phyloP scores from a whole-genome alignment of 2,113 vertebrate species.

The Nerophis lumbriciformis region DNA sequence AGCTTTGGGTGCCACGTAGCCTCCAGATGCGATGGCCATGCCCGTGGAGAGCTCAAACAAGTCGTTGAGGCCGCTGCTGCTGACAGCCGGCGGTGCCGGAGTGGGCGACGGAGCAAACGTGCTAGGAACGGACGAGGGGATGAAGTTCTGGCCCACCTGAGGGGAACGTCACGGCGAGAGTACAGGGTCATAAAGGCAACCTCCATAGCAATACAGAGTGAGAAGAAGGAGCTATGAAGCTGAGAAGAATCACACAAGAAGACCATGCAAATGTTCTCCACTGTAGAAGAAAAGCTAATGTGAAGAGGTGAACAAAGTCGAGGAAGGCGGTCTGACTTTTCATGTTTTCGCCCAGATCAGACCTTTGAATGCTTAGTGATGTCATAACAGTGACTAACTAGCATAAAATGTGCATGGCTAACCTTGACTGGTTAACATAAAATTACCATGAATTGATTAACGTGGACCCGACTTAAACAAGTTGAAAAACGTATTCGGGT shows the following conservation, averaged over 20 bases:
- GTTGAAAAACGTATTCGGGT: no score
- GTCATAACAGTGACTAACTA: no score
- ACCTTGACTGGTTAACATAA: background rate
- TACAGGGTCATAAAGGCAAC: background rate
- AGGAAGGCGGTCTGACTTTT: background rate
- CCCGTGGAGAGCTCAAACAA: conserved; percentile 93
- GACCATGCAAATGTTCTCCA: conserved; percentile 11
- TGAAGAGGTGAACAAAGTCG: background rate
- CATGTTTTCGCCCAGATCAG: conserved; percentile 23
- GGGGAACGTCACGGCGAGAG: background rate
- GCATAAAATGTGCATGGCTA: no score
- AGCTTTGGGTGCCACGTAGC: conserved; percentile 82
- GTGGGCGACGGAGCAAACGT: conserved; percentile 96
- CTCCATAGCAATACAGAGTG: background rate
- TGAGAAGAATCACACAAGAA: conserved; percentile 10
- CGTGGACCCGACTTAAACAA: no score
- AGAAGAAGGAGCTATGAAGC: conserved; percentile 6
- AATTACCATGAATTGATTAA: no score
- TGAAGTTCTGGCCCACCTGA: conserved; percentile 97
- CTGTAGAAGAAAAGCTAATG: background rate
- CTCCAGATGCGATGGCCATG: conserved; percentile 91
- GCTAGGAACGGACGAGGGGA: conserved; percentile 89
- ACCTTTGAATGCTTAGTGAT: no score
- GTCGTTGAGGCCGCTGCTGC: conserved; percentile 90
- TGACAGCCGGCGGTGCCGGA: conserved; percentile 86